Percentiles rank a stretch among this genome's conserved stretches.
phyloP scores from a whole-genome alignment of 2,888 invertebrate genomes.

The Atethmia centrago region DNA sequence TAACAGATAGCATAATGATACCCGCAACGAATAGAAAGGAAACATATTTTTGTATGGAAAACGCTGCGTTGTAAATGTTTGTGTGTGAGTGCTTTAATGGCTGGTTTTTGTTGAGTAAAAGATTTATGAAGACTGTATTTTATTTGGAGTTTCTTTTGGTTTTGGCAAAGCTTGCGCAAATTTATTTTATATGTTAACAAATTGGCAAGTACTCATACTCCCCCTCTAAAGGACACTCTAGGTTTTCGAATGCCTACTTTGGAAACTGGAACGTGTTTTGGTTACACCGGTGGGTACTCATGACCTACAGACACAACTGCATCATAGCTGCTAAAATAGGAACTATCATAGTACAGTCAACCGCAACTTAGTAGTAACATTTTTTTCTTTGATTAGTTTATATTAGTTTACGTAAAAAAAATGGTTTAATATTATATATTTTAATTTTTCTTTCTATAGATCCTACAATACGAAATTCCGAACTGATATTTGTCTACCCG shows the following conservation, averaged over 20 bases:
- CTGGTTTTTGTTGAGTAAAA: slow-evolving; percentile 17
- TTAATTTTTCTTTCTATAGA: too few species aligned
- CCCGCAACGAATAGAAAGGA: slow-evolving; percentile 62
- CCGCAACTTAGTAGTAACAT: too few species aligned
- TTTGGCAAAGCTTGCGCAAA: neutral
- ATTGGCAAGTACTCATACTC: neutral
- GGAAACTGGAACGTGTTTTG: neutral
- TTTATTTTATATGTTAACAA: too few species aligned
- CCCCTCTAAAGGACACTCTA: neutral
- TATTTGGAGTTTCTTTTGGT: slow-evolving; percentile 19
- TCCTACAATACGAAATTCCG: too few species aligned
- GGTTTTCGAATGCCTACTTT: neutral
- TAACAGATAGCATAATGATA: slow-evolving; percentile 68
- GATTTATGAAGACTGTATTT: slow-evolving; percentile 36
- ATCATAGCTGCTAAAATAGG: neutral
- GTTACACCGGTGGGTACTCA: neutral
- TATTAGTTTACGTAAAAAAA: too few species aligned
- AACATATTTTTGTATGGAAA: slow-evolving; percentile 64
- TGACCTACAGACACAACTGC: neutral
- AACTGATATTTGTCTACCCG: too few species aligned
- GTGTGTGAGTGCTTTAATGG: slow-evolving; percentile 49
- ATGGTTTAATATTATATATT: too few species aligned
- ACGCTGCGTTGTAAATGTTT: slow-evolving; percentile 51
- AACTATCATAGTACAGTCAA: neutral
- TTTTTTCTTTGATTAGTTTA: too few species aligned